Percentiles rank a stretch among this genome's conserved stretches.
Conservation (phyloP, 2,113 vertebrate genomes). For the Fregetta grallaria region DNA sequence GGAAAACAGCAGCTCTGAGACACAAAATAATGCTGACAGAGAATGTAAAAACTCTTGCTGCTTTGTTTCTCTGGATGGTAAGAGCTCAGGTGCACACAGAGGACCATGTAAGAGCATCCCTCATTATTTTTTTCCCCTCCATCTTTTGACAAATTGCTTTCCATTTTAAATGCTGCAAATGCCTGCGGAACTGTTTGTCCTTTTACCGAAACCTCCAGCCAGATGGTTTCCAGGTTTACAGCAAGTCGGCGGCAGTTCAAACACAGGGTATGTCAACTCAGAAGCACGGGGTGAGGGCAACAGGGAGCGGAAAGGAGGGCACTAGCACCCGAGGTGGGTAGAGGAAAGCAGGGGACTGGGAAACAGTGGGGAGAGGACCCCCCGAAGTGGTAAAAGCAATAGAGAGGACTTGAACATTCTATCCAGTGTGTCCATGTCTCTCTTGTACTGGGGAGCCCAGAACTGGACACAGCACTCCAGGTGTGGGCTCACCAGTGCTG, state of each 20-base stretch:
- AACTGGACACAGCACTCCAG: background rate
- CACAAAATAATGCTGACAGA: background rate
- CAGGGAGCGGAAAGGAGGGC: fast-evolving
- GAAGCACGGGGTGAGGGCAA: background rate
- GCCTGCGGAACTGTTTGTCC: background rate
- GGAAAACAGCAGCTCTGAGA: background rate
- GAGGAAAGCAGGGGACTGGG: background rate
- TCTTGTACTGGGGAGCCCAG: background rate
- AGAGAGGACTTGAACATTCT: background rate
- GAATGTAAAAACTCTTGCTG: background rate
- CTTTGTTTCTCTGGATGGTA: background rate
- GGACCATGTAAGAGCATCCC: background rate
- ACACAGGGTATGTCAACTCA: background rate
- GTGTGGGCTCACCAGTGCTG: background rate
- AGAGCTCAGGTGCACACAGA: background rate
- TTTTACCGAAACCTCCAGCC: background rate
- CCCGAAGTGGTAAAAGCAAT: background rate
- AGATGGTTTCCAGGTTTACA: background rate
- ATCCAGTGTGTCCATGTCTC: background rate
- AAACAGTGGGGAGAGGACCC: background rate
- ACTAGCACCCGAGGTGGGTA: fast-evolving
- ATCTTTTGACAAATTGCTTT: background rate
- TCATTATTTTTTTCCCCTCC: background rate
- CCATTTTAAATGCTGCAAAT: background rate
- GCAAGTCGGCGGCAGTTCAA: background rate